Evolutionary conservation across 2,888 invertebrate genomes (phyloP), one percentile per base, ranked within the genome.

Genomic region (Leptinotarsa juncta): DNA sequence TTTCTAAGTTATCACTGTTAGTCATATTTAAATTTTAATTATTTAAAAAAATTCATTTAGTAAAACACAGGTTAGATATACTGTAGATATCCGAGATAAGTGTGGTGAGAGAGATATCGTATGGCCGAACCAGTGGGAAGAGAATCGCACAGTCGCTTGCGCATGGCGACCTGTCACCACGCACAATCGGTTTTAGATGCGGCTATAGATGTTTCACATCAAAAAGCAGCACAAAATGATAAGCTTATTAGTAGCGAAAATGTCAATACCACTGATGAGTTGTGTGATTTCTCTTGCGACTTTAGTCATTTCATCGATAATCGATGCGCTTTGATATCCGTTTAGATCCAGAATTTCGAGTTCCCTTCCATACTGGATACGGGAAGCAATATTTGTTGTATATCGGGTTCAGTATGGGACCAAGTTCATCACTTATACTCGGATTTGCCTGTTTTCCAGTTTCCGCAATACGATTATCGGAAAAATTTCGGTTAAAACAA

Each of bases 401-500:
- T 55, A n/a, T 55, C 18, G 4, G 16, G 53, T 7, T 53, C 53
- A n/a, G 53, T 53, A 53, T 53, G 53, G 18, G 3, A 53, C 53
- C 55, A 55, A 55, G 20, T 55, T n/a, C 55, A 55, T n/a, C 55
- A 55, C 20, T 51, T 55, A n/a, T 20, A 20, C 20, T 20, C 55
- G 18, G n/a, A 55, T 15, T n/a, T 55, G n/a, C 65, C 23, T 15
- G 16, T 65, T 26, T 65, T 65, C 26, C 65, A 14, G 32, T 65
- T 42, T 15, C 65, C 5, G 65, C 26, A 42, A 32, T 65, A 23
- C 65, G 65, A 14, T 23, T 60, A 60, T 51, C 51, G 51, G 55
- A 20, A 12, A 12, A 20, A 55, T 55, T 55, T 55, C 20, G 55
- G 18, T 18, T 10, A 1, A 55, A 55, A 12, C 12, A 55, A n/a